These are phyloP conservation scores for Cheumatopsyche charites DNA, from an alignment of 1,140 invertebrate genomes.

Conservation along the genomic window DNA sequence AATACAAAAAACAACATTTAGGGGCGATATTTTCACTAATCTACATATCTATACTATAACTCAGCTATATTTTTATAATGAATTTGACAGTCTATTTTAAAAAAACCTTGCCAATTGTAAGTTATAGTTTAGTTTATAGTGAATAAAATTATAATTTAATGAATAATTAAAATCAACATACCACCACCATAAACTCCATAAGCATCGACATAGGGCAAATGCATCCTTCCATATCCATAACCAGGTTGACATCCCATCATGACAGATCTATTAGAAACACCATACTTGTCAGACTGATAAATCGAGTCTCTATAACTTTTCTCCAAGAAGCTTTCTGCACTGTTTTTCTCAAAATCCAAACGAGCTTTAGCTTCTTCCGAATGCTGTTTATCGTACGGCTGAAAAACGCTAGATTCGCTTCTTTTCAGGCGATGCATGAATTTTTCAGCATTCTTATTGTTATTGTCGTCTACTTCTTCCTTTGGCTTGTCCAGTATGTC, in stretches of 20 bases:
- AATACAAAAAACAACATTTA: too few species aligned
- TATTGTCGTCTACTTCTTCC: constrained; percentile 20
- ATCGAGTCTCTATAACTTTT: neutral
- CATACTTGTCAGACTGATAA: constrained; percentile 6
- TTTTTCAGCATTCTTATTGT: constrained; percentile 24
- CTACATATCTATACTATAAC: too few species aligned
- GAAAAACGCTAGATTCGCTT: constrained; percentile 19
- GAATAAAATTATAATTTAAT: too few species aligned
- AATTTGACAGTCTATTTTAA: too few species aligned
- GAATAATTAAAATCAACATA: neutral
- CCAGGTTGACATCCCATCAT: neutral
- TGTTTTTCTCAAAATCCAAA: neutral
- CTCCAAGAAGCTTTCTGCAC: neutral
- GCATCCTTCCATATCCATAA: constrained; percentile 17
- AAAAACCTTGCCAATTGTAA: too few species aligned
- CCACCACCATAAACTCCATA: constrained; percentile 16
- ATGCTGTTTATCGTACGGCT: too few species aligned
- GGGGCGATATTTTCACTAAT: too few species aligned
- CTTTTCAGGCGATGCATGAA: neutral
- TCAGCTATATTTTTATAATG: too few species aligned
- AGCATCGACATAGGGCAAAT: neutral
- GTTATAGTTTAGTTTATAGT: too few species aligned
- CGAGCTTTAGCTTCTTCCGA: neutral
- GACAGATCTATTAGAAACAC: constrained; percentile 2
- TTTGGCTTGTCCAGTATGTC: constrained; percentile 36